Base-by-base conservation (phyloP, 2,797 vertebrate genomes). In the Spea hammondii region DNA sequence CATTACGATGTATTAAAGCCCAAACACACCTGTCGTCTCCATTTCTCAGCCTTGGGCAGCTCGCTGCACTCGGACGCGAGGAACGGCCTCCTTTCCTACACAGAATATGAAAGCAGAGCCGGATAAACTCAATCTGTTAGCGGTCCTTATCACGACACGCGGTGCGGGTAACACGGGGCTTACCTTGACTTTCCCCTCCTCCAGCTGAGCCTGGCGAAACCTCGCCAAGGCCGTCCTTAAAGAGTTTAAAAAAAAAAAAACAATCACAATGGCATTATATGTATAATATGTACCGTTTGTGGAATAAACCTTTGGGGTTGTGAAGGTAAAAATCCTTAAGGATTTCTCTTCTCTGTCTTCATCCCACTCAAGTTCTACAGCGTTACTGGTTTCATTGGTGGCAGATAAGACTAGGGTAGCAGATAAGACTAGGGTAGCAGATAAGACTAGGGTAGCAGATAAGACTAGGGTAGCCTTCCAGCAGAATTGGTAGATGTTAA, bases 41-140 rank as follows among this genome's bases (percentile, higher is more conserved):
- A 99, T 49, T 98, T 99, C 89, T 98, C 96, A 5, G 97, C 96
- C 90, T 98, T 99, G 0, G 96, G 96, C 72, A 98, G 88, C 44
- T 99, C 97, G 9, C 89, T 94, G 59, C 97, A 99, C 85, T 99
- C 96, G 0, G 96, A 98, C 0, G 97, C 97, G 57, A 98, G 93
- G 72, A 96, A 98, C 0, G 97, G 97, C 72, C 97, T 92, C 84
- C 96, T 89, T 46, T 99, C 97, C 97, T 99, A 55, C 32, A 32
- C 32, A 32, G 32, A 32, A 32, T 32, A 32, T 3, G 32, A 32
- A 32, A 32, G 32, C 1, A 32, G 32, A 32, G 32, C 32, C 32
- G 32, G 32, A 32, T 32, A 32, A 32, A 32, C 32, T 32, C 32
- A 32, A 32, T 3, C 32, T 32, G 32, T 32, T 3, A 1, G 32